Evolutionary conservation across 2,113 vertebrate genomes (phyloP).

Genomic region (Erythrolamprus reginae): DNA sequence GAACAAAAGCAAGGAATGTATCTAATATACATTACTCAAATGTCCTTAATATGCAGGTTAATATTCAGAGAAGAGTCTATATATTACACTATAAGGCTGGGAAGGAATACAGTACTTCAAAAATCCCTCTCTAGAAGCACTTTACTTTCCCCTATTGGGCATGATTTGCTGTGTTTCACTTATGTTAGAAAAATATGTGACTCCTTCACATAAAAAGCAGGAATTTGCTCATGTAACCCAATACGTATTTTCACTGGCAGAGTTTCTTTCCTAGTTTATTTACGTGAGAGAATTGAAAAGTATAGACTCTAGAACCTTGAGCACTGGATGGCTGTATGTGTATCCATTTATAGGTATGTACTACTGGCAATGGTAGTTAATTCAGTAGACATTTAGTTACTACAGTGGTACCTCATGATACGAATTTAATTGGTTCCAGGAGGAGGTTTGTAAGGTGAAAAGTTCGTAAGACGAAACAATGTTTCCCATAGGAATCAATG

Average conservation of each 20-base stretch:
- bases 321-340: not conserved
- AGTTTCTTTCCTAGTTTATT: not conserved
- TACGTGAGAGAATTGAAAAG: not conserved
- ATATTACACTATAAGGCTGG: not conserved
- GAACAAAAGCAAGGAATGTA: slow-evolving; percentile 42
- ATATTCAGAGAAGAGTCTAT: not conserved
- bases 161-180: not conserved
- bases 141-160: not conserved
- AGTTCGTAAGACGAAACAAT: too few relatives aligned
- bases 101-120: not conserved
- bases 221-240: not conserved
- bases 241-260: not conserved
- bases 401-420: too few relatives aligned
- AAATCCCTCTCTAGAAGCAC: not conserved
- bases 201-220: not conserved
- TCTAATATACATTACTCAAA: not conserved
- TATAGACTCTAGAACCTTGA: not conserved
- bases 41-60: not conserved
- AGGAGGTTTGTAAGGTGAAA: too few relatives aligned
- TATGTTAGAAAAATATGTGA: not conserved
- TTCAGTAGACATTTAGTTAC: not conserved
- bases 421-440: too few relatives aligned
- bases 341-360: not conserved
- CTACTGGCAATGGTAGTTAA: not conserved
- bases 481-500: too few relatives aligned